phyloP scores from a whole-genome alignment of 2,888 invertebrate species.

The Amiota mariae region DNA sequence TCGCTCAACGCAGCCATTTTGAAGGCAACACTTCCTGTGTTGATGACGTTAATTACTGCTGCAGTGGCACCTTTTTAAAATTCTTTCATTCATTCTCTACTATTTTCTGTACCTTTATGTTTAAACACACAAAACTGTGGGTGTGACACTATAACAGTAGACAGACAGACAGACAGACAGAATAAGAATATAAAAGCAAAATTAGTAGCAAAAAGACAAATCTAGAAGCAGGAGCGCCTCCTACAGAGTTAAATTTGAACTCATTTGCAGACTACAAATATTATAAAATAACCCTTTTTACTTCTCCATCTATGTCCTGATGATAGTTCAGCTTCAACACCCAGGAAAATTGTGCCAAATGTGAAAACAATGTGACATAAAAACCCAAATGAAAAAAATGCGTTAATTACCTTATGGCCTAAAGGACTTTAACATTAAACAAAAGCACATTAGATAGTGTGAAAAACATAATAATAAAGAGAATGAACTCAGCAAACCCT shows the following conservation, averaged over 20 bases:
- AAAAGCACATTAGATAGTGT: neutral
- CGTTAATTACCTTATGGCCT: constrained; percentile 28
- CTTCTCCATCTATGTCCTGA: no score
- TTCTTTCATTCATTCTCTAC: no score
- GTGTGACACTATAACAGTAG: neutral
- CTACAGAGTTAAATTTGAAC: no score
- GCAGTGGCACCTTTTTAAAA: neutral
- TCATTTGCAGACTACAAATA: no score
- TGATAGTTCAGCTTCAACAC: no score
- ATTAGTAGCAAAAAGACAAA: neutral
- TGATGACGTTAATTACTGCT: constrained; percentile 29
- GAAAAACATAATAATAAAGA: no score
- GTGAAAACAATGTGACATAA: no score
- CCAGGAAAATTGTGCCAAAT: no score
- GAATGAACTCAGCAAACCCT: neutral
- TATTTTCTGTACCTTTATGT: no score
- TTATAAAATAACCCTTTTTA: no score
- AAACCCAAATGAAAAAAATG: neutral
- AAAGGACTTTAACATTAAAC: constrained; percentile 1
- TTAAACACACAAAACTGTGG: no score
- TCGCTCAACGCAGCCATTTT: constrained; percentile 9
- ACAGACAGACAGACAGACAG: constrained; percentile 2
- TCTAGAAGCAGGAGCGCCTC: no score
- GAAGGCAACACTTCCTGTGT: constrained; percentile 18
- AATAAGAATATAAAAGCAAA: neutral